Evolutionary conservation across 2,113 vertebrate species (phyloP).

Genomic region (Mellivora capensis): DNA sequence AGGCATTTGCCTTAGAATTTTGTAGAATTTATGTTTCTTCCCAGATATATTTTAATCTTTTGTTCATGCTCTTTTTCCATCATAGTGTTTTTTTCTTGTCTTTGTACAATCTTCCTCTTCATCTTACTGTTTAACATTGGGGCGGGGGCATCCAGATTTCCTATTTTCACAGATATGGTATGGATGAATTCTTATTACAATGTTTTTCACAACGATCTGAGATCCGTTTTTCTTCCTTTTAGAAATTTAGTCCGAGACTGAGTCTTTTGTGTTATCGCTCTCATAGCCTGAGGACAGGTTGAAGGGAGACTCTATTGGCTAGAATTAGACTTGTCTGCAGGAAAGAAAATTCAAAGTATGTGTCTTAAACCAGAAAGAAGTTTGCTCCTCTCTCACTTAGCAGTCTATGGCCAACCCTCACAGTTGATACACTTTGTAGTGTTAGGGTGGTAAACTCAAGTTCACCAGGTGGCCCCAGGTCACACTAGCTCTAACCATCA

Average conservation of each 20-base stretch:
- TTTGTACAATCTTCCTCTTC: not conserved
- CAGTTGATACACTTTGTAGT: not conserved
- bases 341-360: not conserved
- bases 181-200: not conserved
- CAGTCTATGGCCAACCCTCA: not conserved
- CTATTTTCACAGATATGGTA: not conserved
- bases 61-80: not conserved
- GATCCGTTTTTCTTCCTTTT: not conserved
- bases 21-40: not conserved
- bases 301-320: not conserved
- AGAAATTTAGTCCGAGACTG: not conserved
- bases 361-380: not conserved
- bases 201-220: not conserved
- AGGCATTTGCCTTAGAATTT: not conserved
- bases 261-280: not conserved
- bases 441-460: not conserved
- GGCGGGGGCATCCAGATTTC: not conserved
- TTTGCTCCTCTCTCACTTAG: not conserved
- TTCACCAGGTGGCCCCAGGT: not conserved
- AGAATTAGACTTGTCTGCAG: not conserved
- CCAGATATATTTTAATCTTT: not conserved
- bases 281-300: not conserved
- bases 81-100: not conserved
- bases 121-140: not conserved
- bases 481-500: not conserved